These are phyloP conservation scores for Erethizon dorsatum DNA, from an alignment of 2,797 vertebrate species.

Conservation along the genomic window DNA sequence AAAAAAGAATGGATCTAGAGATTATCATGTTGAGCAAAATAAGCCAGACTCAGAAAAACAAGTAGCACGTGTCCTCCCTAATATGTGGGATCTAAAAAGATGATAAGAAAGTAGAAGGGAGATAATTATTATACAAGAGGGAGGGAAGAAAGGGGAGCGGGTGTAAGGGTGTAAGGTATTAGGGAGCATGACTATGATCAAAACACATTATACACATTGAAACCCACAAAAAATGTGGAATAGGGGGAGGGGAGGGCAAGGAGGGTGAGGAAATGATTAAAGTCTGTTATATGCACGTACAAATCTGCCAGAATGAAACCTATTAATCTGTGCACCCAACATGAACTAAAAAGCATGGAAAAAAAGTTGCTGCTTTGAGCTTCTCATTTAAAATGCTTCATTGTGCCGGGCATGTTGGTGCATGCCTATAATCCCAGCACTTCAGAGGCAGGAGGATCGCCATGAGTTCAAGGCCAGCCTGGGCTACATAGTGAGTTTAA, in stretches of 20 bases:
- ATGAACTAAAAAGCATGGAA: neutral
- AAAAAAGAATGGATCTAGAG: neutral
- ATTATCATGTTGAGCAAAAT: neutral
- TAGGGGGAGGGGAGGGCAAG: neutral
- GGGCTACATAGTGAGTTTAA: neutral
- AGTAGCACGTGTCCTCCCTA: neutral
- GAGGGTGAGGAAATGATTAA: neutral
- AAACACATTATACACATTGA: neutral
- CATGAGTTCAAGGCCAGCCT: neutral
- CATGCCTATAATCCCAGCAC: neutral
- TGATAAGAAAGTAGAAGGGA: neutral
- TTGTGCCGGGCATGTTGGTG: neutral
- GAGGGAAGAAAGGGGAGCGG: neutral
- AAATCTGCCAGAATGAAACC: neutral
- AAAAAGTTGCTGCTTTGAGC: neutral
- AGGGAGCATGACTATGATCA: neutral
- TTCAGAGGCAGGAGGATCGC: neutral
- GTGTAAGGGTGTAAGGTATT: neutral
- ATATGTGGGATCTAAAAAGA: neutral
- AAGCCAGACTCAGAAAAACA: neutral
- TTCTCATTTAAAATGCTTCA: constrained; percentile 1
- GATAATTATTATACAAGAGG: neutral
- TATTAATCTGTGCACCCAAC: neutral
- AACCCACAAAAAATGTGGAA: neutral
- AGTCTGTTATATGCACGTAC: neutral